Conservation (phyloP, 2,888 invertebrate species). For the Parnassius glacialis region DNA sequence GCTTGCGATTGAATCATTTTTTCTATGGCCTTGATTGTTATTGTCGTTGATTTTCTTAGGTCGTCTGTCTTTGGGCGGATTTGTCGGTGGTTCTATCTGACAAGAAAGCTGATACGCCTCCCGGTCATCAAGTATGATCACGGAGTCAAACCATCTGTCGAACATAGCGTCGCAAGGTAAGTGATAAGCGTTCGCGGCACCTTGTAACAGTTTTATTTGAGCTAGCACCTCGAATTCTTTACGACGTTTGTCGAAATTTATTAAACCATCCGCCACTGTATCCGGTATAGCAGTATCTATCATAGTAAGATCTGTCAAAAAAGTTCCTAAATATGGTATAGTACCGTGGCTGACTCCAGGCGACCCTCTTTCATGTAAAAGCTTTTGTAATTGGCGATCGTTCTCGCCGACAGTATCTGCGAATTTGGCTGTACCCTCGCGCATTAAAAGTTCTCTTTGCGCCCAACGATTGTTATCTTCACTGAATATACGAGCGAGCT, state of each 20-base stretch:
- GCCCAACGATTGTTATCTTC: slow-evolving; percentile 98
- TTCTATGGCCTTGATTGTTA: slow-evolving; percentile 89
- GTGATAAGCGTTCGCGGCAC: slow-evolving; percentile 96
- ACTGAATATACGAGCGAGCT: slow-evolving; percentile 97
- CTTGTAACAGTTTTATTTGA: slow-evolving; percentile 96
- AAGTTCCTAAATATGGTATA: slow-evolving; percentile 98
- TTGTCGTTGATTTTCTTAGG: slow-evolving; percentile 77
- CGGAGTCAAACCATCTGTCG: slow-evolving; percentile 97
- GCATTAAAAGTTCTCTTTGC: slow-evolving; percentile 94
- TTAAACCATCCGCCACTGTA: slow-evolving; percentile 88
- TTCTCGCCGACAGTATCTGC: slow-evolving; percentile 95
- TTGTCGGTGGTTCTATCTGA: slow-evolving; percentile 89
- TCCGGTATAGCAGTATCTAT: slow-evolving; percentile 98
- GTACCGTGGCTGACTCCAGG: slow-evolving; percentile 94
- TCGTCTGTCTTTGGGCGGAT: slow-evolving; percentile 73
- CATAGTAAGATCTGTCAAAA: slow-evolving; percentile 98
- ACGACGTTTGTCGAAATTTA: slow-evolving; percentile 98
- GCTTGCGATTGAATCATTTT: slow-evolving; percentile 95
- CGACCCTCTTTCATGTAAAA: slow-evolving; percentile 88
- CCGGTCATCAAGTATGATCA: slow-evolving; percentile 94
- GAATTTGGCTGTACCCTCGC: slow-evolving; percentile 99
- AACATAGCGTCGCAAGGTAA: slow-evolving; percentile 92
- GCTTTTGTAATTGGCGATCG: slow-evolving; percentile 92
- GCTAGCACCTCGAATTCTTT: slow-evolving; percentile 99
- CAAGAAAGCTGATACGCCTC: slow-evolving; percentile 95